Evolutionary conservation across 2,113 vertebrate genomes (phyloP).

Genomic region (Oncorhynchus nerka): DNA sequence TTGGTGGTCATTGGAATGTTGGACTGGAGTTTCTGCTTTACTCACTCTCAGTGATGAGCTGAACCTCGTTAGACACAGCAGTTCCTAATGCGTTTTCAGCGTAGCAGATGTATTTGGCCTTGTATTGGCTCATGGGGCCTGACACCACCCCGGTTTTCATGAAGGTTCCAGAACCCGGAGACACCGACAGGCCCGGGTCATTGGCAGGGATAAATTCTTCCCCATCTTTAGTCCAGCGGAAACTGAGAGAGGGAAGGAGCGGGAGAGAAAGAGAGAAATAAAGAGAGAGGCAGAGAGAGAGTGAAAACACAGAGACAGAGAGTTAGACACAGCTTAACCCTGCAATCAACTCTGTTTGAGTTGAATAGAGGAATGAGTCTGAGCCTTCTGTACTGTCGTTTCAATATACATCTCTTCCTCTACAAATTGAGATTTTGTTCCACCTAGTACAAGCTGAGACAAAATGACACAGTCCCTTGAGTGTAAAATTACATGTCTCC

Average conservation of each 20-base stretch:
- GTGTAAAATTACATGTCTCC: slow-evolving; percentile 62
- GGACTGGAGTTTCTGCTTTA: background rate
- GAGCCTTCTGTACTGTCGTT: slow-evolving; percentile 24
- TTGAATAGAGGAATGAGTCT: background rate
- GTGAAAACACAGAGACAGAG: background rate
- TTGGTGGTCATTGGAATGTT: too few species aligned
- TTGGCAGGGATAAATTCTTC: slow-evolving; percentile 70
- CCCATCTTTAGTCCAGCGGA: slow-evolving; percentile 84
- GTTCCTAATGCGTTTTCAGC: slow-evolving; percentile 84
- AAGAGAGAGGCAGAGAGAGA: too few species aligned
- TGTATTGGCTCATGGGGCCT: slow-evolving; percentile 73
- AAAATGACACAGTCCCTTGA: slow-evolving; percentile 49
- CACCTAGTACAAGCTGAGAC: slow-evolving; percentile 41
- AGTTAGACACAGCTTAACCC: background rate
- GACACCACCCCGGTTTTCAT: slow-evolving; percentile 62
- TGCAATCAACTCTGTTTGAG: too few species aligned
- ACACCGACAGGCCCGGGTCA: slow-evolving; percentile 68
- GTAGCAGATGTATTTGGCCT: slow-evolving; percentile 83
- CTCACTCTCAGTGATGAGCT: slow-evolving; percentile 80
- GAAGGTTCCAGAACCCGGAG: slow-evolving; percentile 66
- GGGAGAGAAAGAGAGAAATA: too few species aligned
- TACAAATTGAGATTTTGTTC: slow-evolving; percentile 30
- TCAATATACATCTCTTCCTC: slow-evolving; percentile 49
- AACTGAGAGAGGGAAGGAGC: slow-evolving; percentile 53
- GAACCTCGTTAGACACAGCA: slow-evolving; percentile 80